phyloP scores from a whole-genome alignment of 2,113 vertebrate genomes.

The Numenius arquata region DNA sequence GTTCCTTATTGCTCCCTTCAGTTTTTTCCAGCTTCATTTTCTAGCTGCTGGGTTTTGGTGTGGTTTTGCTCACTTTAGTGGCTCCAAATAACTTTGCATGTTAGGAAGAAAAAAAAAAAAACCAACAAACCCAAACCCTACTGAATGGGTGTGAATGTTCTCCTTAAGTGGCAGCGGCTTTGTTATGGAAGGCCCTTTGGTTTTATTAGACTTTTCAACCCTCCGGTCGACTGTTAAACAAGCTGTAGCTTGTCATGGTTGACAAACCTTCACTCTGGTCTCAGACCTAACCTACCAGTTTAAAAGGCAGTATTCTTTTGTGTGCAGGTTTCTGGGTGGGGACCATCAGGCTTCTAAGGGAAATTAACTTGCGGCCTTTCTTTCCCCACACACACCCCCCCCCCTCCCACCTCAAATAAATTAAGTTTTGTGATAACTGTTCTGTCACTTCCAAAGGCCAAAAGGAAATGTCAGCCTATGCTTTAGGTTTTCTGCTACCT shows the following conservation, averaged over 20 bases:
- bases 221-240: conserved; percentile 45
- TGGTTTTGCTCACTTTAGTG: neutral
- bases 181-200: conserved; percentile 50
- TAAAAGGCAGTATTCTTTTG: conserved; percentile 57
- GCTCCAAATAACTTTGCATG: neutral
- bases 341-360: conserved; percentile 12
- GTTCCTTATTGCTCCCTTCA: neutral
- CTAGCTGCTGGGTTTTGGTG: neutral
- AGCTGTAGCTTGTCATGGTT: conserved; percentile 53
- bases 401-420: neutral
- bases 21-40: neutral
- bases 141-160: conserved; percentile 41
- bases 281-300: conserved; percentile 69
- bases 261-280: conserved; percentile 63
- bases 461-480: neutral
- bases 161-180: conserved; percentile 28
- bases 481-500: neutral
- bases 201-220: conserved; percentile 63
- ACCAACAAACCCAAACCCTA: neutral
- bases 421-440: conserved; percentile 36
- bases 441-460: neutral
- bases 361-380: neutral
- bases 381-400: neutral
- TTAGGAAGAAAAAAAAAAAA: neutral
- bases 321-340: conserved; percentile 61